Conservation (phyloP, 1,140 invertebrate species). For the Vanessa atalanta region DNA sequence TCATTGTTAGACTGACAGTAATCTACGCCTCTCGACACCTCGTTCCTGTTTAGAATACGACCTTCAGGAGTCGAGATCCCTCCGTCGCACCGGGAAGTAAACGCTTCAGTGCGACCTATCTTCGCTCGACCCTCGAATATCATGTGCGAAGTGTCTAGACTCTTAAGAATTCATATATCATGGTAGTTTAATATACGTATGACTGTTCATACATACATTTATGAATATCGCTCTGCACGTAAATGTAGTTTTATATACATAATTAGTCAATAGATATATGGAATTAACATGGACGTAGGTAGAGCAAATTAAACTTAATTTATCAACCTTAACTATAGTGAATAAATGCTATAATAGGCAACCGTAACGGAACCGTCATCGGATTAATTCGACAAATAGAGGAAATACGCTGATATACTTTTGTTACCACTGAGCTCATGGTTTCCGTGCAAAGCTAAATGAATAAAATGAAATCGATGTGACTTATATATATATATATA, state of each 20-base stretch:
- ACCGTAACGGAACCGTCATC: constrained; percentile 52
- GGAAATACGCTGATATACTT: constrained; percentile 64
- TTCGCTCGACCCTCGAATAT: constrained; percentile 31
- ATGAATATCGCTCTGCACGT: too few relatives aligned
- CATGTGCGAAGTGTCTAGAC: constrained; percentile 9
- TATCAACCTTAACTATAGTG: not conserved
- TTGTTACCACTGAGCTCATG: constrained; percentile 49
- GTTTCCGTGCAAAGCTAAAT: constrained; percentile 46
- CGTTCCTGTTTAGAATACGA: constrained; percentile 66
- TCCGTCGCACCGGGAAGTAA: constrained; percentile 61
- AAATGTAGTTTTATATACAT: too few relatives aligned
- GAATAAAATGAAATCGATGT: constrained; percentile 15
- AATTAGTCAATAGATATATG: too few relatives aligned
- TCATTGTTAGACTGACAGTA: constrained; percentile 69
- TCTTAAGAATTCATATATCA: too few relatives aligned
- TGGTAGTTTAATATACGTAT: not conserved
- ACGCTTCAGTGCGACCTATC: constrained; percentile 51
- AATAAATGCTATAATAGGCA: constrained; percentile 21
- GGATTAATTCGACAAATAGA: constrained; percentile 53
- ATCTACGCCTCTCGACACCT: constrained; percentile 61
- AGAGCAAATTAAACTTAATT: too few relatives aligned
- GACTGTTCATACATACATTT: too few relatives aligned
- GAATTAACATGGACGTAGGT: too few relatives aligned
- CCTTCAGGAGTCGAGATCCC: constrained; percentile 61
- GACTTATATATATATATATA: not conserved